A percentile compares a stretch with the other conserved stretches of the same genome.
Conservation (phyloP, 2,888 invertebrate genomes). For the Pachycephus smyrnensis region DNA sequence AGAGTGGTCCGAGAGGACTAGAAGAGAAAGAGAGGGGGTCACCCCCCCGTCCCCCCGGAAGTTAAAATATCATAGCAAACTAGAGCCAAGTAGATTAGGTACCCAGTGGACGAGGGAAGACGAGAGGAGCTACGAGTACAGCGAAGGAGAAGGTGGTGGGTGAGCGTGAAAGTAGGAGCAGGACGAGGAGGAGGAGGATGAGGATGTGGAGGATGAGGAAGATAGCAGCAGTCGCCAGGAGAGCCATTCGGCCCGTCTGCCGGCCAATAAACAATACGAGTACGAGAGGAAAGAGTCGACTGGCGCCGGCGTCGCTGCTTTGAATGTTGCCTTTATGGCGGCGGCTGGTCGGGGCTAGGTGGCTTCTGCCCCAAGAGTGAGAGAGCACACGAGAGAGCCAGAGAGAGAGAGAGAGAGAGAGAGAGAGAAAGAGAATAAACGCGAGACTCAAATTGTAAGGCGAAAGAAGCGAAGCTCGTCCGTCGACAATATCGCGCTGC, state of each 20-base stretch:
- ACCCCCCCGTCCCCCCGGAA: background rate
- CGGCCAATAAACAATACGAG: slow-evolving; percentile 52
- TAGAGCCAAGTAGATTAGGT: background rate
- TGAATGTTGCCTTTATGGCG: slow-evolving; percentile 56
- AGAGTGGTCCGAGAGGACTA: background rate
- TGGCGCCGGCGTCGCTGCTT: slow-evolving; percentile 57
- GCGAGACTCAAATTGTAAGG: background rate
- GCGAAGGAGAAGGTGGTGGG: slow-evolving; percentile 12
- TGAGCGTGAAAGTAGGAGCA: slow-evolving; percentile 1
- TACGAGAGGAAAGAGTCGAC: slow-evolving; percentile 46
- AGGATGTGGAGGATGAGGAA: slow-evolving; percentile 1
- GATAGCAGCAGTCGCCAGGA: slow-evolving; percentile 7
- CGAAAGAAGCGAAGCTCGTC: background rate
- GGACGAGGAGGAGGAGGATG: slow-evolving; percentile 4
- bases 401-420: slow-evolving; percentile 8
- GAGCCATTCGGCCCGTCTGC: slow-evolving; percentile 22
- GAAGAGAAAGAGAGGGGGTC: background rate
- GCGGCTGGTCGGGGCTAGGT: slow-evolving; percentile 22
- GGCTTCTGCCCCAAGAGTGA: slow-evolving; percentile 1
- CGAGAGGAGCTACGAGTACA: slow-evolving; percentile 15
- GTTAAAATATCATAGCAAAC: background rate
- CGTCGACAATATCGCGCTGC: background rate
- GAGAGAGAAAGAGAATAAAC: slow-evolving; percentile 4
- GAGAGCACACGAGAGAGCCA: background rate
- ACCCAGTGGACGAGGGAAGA: background rate